Conservation (phyloP, 2,797 vertebrate genomes). For the Anisognathus igniventris region DNA sequence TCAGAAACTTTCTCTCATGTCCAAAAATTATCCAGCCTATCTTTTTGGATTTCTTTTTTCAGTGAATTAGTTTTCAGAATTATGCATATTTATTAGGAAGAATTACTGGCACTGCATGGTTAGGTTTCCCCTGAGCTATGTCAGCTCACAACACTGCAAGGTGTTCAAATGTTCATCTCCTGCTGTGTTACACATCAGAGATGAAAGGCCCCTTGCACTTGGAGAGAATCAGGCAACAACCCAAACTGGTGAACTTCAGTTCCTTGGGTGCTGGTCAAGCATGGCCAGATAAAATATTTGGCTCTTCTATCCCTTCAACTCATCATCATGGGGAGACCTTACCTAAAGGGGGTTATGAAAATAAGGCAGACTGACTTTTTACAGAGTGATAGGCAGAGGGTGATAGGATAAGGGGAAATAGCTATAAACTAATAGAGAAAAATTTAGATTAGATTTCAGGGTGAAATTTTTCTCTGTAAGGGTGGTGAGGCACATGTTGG, state of each 20-base stretch:
- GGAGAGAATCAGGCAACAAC: not conserved
- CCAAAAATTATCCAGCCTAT: slow-evolving; percentile 50
- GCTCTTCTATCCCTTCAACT: not conserved
- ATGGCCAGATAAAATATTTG: not conserved
- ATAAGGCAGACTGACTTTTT: not conserved
- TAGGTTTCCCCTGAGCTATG: slow-evolving; percentile 15
- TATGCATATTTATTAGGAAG: slow-evolving; percentile 47
- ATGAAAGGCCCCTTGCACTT: not conserved
- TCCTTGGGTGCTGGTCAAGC: not conserved
- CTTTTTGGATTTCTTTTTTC: slow-evolving; percentile 43
- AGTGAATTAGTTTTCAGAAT: slow-evolving; percentile 49
- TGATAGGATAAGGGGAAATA: not conserved
- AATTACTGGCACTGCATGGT: not conserved
- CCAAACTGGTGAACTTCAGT: not conserved
- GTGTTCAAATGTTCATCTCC: not conserved
- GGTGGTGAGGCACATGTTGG: not conserved
- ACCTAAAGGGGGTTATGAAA: not conserved
- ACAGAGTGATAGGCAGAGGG: not conserved
- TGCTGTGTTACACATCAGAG: not conserved
- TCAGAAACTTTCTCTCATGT: slow-evolving; percentile 40
- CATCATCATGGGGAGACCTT: too few species aligned
- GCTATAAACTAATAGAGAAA: not conserved
- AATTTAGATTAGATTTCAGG: not conserved
- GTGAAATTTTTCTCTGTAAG: not conserved
- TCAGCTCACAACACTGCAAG: not conserved